Evolutionary conservation across 2,888 invertebrate species (phyloP).

Genomic region (Plebejus melissa): DNA sequence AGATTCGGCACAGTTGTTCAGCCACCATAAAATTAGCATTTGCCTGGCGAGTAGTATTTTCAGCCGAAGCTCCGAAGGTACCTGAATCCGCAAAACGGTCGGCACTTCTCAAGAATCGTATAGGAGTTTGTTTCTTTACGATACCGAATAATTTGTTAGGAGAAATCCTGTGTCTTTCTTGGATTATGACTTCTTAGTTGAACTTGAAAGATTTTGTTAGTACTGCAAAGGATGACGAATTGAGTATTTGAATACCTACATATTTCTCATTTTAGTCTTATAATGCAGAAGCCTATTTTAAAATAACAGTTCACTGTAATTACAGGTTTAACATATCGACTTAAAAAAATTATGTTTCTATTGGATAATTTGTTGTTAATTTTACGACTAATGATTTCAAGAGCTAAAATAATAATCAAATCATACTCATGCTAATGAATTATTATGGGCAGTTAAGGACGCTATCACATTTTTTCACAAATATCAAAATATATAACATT

Average conservation of each 20-base stretch:
- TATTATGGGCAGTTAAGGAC: background rate
- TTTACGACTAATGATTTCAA: background rate
- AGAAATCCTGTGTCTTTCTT: background rate
- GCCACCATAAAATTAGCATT: conserved; percentile 80
- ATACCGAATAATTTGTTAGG: conserved; percentile 10
- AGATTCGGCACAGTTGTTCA: conserved; percentile 75
- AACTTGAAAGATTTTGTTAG: background rate
- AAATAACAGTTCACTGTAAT: no score
- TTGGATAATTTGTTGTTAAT: no score
- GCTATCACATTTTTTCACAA: no score
- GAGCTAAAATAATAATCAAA: background rate
- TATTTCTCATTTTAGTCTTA: no score
- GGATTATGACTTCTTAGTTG: background rate
- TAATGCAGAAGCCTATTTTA: no score
- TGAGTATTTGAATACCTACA: no score
- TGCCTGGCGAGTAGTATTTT: conserved; percentile 72
- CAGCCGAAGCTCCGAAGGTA: conserved; percentile 60
- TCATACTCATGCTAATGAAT: background rate
- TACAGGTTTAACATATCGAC: no score
- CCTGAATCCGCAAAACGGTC: conserved; percentile 67
- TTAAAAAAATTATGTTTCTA: no score
- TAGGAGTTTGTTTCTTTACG: conserved; percentile 41
- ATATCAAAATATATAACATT: no score
- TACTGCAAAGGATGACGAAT: background rate
- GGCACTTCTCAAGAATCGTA: conserved; percentile 57